Evolutionary conservation across 2,113 vertebrate species (phyloP).

Genomic region (Anarhynchus alexandrinus): DNA sequence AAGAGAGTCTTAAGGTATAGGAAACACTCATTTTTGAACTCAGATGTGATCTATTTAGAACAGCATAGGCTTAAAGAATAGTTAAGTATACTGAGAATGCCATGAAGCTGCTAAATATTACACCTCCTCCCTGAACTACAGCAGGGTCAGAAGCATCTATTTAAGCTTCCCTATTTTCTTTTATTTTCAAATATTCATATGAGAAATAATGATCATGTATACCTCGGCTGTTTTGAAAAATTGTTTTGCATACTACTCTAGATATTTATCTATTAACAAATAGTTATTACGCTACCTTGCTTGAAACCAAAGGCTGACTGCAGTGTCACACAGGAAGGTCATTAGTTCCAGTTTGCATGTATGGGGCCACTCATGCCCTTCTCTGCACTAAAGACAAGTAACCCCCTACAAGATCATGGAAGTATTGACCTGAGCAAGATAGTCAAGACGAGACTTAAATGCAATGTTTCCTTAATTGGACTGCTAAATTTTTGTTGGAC

Average conservation of each 20-base stretch:
- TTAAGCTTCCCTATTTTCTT: background rate
- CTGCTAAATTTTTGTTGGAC: background rate
- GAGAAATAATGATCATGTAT: background rate
- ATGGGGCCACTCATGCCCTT: background rate
- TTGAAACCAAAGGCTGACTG: background rate
- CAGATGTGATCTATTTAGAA: background rate
- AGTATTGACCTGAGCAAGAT: background rate
- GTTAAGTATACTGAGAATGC: background rate
- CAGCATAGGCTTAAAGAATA: background rate
- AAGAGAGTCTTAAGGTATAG: background rate
- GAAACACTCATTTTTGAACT: background rate
- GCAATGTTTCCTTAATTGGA: background rate
- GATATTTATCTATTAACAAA: background rate
- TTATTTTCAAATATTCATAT: background rate
- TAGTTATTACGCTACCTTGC: rapidly evolving
- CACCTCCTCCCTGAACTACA: background rate
- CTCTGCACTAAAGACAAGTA: background rate
- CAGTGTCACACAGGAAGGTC: background rate
- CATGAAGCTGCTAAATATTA: background rate
- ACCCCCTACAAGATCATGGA: background rate
- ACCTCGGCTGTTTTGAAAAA: background rate
- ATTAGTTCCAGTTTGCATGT: background rate
- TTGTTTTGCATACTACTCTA: background rate
- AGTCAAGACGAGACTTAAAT: background rate
- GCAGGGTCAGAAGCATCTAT: background rate